Evolutionary conservation across 2,888 invertebrate species (phyloP), one percentile per base, ranked within the genome.

Genomic region (Deilephila porcellus): DNA sequence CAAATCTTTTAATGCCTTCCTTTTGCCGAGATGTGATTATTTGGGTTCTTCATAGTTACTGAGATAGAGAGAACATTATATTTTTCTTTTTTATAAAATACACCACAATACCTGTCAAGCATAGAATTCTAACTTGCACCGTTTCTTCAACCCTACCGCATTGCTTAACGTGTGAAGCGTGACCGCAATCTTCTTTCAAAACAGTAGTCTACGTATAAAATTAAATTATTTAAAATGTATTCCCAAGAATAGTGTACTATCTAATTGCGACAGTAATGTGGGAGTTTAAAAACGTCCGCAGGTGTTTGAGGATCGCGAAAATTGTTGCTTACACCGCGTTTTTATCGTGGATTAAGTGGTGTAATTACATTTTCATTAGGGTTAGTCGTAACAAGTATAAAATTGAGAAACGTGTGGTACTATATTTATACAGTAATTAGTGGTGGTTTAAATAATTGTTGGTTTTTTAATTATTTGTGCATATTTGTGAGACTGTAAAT

Each of bases 151-250:
- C 37, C 8, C 19, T 8, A 7, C 8, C 3, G 17, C 34, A 37
- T 63, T 63, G 63, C 63, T 37, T 63, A 37, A 63, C 63, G n/a
- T 63, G 63, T 63, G 37, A 63, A 62, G 17, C 25, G n/a, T 1
- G 63, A 63, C 37, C 34, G 63, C 34, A 34, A 63, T 63, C 63
- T 34, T 34, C 63, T 63, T 63, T 63, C 34, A 62, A 63, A 37
- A 63, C 63, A 37, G 63, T 63, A 37, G 34, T 8, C 19, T n/a
- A n/a, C 63, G 63, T n/a, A 37, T 2, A 6, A 63, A 6, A 37
- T 63, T 63, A 37, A 37, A 63, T 63, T 37, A 34, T 37, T n/a
- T 63, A 32, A 63, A 63, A n/a, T 34, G n/a, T 37, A 20, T 34
- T n/a, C n/a, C 19, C 32, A 14, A 29, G 32, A 62, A 32, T 5